phyloP scores from a whole-genome alignment of 2,797 vertebrate species.

The Dicrostonyx torquatus region DNA sequence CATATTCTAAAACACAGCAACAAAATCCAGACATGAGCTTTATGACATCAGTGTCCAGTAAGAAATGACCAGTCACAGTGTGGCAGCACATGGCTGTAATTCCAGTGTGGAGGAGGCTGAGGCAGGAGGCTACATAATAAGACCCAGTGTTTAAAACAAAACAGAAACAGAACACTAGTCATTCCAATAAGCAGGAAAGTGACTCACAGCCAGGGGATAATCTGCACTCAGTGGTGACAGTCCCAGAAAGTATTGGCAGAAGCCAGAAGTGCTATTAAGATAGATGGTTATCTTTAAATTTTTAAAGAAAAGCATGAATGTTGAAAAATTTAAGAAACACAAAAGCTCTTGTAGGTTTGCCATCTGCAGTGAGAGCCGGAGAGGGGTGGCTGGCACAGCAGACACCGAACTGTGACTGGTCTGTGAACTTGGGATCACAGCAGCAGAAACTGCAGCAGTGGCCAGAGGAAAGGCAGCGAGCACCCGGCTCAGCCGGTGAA shows the following conservation, averaged over 20 bases:
- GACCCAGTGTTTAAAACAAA: neutral
- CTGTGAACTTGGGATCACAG: neutral
- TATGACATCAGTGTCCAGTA: neutral
- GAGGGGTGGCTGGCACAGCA: neutral
- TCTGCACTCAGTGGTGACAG: neutral
- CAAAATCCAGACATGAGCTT: neutral
- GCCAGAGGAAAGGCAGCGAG: neutral
- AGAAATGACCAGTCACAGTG: neutral
- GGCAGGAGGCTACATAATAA: neutral
- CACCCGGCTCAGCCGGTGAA: neutral
- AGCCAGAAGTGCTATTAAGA: neutral
- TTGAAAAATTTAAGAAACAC: neutral
- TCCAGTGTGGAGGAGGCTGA: neutral
- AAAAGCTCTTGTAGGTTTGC: neutral
- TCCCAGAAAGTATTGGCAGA: neutral
- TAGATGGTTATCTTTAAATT: neutral
- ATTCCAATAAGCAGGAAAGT: neutral
- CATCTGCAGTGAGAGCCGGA: neutral
- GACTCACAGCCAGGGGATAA: neutral
- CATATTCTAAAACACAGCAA: neutral
- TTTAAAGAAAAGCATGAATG: constrained; percentile 19
- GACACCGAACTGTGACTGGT: neutral
- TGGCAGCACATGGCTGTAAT: neutral
- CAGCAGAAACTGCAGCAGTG: too few relatives aligned
- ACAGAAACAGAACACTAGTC: neutral